Evolutionary conservation across 2,113 vertebrate genomes (phyloP).

Genomic region (Rhynchomys soricoides): DNA sequence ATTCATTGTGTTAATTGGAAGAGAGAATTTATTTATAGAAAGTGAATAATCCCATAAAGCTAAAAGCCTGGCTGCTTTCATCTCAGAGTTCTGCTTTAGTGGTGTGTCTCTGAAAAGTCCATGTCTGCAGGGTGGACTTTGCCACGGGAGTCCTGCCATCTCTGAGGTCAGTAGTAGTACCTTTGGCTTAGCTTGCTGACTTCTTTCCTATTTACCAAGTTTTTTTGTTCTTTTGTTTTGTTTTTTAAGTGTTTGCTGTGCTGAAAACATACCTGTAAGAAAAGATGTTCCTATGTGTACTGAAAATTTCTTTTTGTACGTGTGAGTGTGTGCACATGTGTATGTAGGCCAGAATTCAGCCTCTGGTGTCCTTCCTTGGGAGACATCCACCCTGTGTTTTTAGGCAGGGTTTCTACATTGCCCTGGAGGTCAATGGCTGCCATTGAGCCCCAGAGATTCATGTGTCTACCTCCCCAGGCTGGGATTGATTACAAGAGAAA

Average conservation of each 20-base stretch:
- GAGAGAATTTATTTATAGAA: conserved; percentile 68
- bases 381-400: background rate
- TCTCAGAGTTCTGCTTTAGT: conserved; percentile 28
- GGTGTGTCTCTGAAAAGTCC: background rate
- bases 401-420: background rate
- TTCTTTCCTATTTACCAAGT: conserved; percentile 39
- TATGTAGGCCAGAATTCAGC: background rate
- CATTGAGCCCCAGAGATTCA: background rate
- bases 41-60: conserved; percentile 33
- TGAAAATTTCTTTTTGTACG: background rate
- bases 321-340: background rate
- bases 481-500: background rate
- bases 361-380: background rate
- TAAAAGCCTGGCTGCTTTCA: conserved; percentile 60
- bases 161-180: background rate
- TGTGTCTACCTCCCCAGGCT: background rate
- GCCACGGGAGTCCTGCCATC: background rate
- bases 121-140: conserved; percentile 48
- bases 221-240: background rate
- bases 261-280: background rate
- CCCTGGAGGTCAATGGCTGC: background rate
- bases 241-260: background rate
- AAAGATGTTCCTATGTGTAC: background rate
- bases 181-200: background rate
- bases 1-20: conserved; percentile 72